Conservation (phyloP, 2,797 vertebrate species). For the Tamandua tetradactyla region DNA sequence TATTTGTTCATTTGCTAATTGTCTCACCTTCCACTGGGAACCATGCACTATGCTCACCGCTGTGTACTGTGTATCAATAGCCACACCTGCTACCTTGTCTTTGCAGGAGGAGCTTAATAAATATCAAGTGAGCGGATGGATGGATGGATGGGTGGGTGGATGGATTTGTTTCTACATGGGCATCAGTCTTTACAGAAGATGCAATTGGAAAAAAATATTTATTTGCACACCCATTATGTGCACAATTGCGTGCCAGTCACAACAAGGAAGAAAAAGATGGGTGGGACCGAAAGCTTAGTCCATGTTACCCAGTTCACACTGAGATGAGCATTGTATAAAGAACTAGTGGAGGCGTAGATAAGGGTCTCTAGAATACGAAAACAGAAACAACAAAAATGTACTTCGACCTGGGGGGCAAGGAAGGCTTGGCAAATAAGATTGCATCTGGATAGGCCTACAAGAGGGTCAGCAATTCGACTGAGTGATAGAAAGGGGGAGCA, state of each 20-base stretch:
- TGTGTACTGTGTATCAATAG: accelerated
- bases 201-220: neutral
- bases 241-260: too few relatives aligned
- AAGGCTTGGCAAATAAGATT: neutral
- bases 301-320: accelerated
- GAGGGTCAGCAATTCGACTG: neutral
- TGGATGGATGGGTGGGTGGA: neutral
- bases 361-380: neutral
- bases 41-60: neutral
- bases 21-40: neutral
- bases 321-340: neutral
- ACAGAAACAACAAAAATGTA: neutral
- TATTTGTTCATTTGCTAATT: neutral
- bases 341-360: too few relatives aligned
- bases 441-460: neutral
- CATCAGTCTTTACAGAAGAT: neutral
- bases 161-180: neutral
- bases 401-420: neutral
- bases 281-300: neutral
- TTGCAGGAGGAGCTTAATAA: neutral
- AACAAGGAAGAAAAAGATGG: neutral
- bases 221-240: neutral
- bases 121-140: neutral
- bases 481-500: neutral
- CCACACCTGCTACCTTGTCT: neutral